phyloP scores from a whole-genome alignment of 1,140 invertebrate genomes.

The Pseudomyrmex flavicornis region DNA sequence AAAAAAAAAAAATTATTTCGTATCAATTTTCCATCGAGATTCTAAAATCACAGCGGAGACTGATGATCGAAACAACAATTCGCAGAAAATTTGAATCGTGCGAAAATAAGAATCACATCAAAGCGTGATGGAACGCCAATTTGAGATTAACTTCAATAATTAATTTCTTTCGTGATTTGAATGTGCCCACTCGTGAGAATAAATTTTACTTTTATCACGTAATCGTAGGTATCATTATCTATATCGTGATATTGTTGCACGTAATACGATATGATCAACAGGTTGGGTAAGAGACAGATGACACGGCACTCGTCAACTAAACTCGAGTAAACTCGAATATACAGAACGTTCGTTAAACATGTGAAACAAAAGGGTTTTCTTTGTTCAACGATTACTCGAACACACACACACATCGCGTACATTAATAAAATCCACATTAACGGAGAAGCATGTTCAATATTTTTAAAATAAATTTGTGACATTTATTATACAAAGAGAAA shows the following conservation, averaged over 20 bases:
- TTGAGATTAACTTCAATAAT: not conserved
- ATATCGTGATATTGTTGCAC: constrained; percentile 8
- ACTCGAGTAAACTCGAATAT: not conserved
- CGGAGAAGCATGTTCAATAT: not conserved
- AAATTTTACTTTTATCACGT: constrained; percentile 15
- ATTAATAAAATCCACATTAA: too few species aligned
- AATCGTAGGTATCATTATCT: constrained; percentile 18
- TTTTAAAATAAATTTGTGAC: not conserved
- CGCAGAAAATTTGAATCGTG: not conserved
- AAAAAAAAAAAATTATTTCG: too few species aligned
- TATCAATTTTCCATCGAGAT: too few species aligned
- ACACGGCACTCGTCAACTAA: not conserved
- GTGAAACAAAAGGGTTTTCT: not conserved
- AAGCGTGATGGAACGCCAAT: not conserved
- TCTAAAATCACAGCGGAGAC: not conserved
- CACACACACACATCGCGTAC: too few species aligned
- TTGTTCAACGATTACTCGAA: not conserved
- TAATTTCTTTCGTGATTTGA: not conserved
- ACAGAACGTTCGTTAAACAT: not conserved
- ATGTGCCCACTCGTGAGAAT: not conserved
- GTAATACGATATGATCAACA: constrained; percentile 14
- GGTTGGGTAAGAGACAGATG: constrained; percentile 3
- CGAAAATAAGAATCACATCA: not conserved
- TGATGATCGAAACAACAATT: not conserved
- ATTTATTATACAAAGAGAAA: not conserved